Evolutionary conservation across 2,113 vertebrate species (phyloP).

Genomic region (Dicrurus megarhynchus): DNA sequence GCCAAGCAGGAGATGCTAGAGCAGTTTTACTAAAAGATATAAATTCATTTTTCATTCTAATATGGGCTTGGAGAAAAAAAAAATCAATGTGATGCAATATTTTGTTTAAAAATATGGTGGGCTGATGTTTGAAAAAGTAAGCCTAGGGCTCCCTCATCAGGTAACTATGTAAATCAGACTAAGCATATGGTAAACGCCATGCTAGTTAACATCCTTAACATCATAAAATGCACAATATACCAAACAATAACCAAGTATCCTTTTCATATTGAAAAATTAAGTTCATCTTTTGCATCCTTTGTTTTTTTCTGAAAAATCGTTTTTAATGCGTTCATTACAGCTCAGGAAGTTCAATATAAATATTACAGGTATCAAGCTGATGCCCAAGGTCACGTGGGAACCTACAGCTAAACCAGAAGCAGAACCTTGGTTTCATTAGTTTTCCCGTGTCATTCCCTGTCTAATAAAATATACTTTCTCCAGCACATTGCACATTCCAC

Average conservation of each 20-base stretch:
- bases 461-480: neutral
- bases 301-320: neutral
- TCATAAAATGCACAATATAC: fast-evolving
- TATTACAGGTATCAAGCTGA: neutral
- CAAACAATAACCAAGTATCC: neutral
- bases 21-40: neutral
- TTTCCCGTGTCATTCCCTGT: neutral
- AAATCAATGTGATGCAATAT: neutral
- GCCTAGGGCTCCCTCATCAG: slow-evolving; percentile 51
- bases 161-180: neutral
- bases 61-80: neutral
- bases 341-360: neutral
- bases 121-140: neutral
- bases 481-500: neutral
- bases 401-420: neutral
- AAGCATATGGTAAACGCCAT: neutral
- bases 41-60: neutral
- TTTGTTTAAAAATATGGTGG: neutral
- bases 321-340: neutral
- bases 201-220: neutral
- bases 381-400: neutral
- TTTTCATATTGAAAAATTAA: neutral
- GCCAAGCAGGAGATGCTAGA: neutral
- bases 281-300: neutral
- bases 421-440: neutral